Percentiles rank a stretch among this genome's conserved stretches.
These are phyloP conservation scores for Vannuccia rotundouncinata DNA, from an alignment of 2,888 invertebrate species.

Conservation along the genomic window DNA sequence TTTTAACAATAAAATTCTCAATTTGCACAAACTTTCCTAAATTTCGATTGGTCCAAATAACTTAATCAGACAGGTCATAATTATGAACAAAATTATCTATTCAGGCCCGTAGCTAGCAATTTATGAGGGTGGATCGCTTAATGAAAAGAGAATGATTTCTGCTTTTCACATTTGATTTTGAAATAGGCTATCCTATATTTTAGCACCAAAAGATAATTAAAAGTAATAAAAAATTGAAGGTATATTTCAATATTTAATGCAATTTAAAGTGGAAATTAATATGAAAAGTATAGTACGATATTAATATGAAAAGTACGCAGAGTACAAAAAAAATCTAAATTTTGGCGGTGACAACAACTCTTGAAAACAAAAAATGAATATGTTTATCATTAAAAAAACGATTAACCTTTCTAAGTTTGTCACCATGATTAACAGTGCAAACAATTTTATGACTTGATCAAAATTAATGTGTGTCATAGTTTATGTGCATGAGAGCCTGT, in stretches of 20 bases:
- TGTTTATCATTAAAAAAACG: not conserved
- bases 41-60: no score
- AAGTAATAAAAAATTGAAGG: no score
- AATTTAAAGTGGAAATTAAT: not conserved
- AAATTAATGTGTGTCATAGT: not conserved
- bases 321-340: not conserved
- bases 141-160: not conserved
- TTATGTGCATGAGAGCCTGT: not conserved
- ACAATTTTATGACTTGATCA: not conserved
- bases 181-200: not conserved
- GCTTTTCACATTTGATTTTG: no score
- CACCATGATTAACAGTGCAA: not conserved
- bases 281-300: conserved; percentile 1
- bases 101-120: conserved; percentile 14
- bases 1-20: no score
- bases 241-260: not conserved
- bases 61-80: no score
- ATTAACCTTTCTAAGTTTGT: not conserved
- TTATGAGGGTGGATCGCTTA: conserved; percentile 22
- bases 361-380: not conserved
- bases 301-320: not conserved
- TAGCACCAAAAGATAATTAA: no score
- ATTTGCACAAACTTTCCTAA: no score
- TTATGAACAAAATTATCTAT: no score
- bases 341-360: not conserved